Evolutionary conservation across 1,140 invertebrate genomes (phyloP).

Genomic region (Hyphantria cunea): DNA sequence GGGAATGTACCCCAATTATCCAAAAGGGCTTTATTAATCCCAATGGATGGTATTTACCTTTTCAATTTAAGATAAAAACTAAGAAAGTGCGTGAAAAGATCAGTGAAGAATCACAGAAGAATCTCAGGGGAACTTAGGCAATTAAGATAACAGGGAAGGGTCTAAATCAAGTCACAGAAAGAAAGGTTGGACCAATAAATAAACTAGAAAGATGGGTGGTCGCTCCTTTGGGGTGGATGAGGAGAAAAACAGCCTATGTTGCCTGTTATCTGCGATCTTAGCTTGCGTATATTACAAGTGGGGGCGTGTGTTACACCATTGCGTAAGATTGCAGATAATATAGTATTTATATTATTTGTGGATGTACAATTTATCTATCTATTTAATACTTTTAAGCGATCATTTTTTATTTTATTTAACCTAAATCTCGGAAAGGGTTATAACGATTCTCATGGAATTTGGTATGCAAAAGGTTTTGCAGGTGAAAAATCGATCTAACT

Average conservation of each 20-base stretch:
- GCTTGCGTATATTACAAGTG: conserved; percentile 44
- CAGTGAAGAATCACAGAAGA: conserved; percentile 9
- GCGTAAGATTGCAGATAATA: neutral
- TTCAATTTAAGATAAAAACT: conserved; percentile 12
- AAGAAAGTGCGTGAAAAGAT: conserved; percentile 17
- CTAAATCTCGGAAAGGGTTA: no score
- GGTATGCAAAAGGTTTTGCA: no score
- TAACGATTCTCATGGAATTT: no score
- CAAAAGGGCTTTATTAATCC: neutral
- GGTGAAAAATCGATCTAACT: no score
- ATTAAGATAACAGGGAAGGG: conserved; percentile 61
- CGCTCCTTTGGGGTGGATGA: conserved; percentile 53
- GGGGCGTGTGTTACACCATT: conserved; percentile 33
- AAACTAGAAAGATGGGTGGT: conserved; percentile 49
- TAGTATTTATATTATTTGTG: no score
- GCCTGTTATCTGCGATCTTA: conserved; percentile 48
- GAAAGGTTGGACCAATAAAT: conserved; percentile 65
- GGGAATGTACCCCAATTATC: no score
- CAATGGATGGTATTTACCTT: conserved; percentile 11
- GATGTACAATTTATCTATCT: no score
- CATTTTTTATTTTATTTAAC: no score
- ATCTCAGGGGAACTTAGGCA: conserved; percentile 45
- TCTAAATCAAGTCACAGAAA: conserved; percentile 66
- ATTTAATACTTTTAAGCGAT: no score
- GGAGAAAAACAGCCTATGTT: conserved; percentile 63